phyloP scores from a whole-genome alignment of 1,140 invertebrate species.

The Vanessa tameamea region DNA sequence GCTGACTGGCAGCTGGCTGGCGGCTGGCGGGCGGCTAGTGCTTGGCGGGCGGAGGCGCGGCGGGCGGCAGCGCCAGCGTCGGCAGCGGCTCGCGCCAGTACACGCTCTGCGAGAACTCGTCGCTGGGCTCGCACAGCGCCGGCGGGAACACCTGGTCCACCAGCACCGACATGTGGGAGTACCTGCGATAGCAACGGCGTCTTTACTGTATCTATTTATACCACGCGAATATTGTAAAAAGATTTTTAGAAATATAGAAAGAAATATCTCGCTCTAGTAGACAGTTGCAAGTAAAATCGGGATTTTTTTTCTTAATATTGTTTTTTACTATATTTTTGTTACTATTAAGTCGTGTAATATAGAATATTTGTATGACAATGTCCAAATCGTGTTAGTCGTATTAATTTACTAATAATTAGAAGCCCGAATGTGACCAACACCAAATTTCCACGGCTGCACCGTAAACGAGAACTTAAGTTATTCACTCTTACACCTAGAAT shows the following conservation, averaged over 20 bases:
- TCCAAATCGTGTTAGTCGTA: neutral
- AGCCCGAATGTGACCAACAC: constrained; percentile 23
- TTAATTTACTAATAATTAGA: neutral
- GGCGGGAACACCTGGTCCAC: constrained; percentile 97
- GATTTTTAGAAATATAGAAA: no score
- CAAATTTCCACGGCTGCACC: neutral
- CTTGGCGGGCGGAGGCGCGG: constrained; percentile 25
- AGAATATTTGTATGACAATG: neutral
- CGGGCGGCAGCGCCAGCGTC: constrained; percentile 47
- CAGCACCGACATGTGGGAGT: constrained; percentile 94
- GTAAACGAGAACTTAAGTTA: neutral
- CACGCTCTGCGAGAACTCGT: constrained; percentile 93
- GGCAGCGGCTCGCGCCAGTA: constrained; percentile 95
- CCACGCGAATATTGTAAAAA: neutral
- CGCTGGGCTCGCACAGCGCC: constrained; percentile 85
- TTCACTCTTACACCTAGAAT: neutral
- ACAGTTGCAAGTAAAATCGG: no score
- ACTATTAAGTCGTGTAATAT: no score
- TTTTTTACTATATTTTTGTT: no score
- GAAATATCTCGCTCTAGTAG: no score
- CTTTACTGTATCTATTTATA: neutral
- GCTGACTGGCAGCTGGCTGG: no score
- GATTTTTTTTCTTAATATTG: no score
- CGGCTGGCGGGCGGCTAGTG: no score
- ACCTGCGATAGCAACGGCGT: constrained; percentile 82